Evolutionary conservation across 2,113 vertebrate species (phyloP), one percentile per base, ranked within the genome.

Genomic region (Trochalopteron elliotii): DNA sequence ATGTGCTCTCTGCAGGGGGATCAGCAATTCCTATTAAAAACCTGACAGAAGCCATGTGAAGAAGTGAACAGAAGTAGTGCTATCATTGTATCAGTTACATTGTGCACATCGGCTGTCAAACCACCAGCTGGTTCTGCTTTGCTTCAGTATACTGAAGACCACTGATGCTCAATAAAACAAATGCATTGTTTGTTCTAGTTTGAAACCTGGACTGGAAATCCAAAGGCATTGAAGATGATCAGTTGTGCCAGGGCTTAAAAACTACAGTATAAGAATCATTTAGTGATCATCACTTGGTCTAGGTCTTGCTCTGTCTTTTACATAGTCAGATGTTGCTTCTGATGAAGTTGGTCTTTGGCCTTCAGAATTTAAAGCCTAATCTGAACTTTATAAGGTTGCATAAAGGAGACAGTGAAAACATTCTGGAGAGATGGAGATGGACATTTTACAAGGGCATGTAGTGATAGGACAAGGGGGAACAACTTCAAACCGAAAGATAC

Each of bases 1-100:
- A 64, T 6, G 2, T 23, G 15, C 3, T 87, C 4, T 35, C 31
- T 33, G 0, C 25, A 5, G 3, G 45, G 25, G 5, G 9, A 25
- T 28, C 28, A 44, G 12, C 17, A 15, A 57, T 60, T 68, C 44
- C 11, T 35, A 5, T 15, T 25, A 49, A 69, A 76, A 75, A 37
- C 4, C 35, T 78, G 42, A 33, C 28, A 87, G 64, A 89, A 92
- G 55, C 12, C 11, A 39, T 3, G 11, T 68, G 47, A 82, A 74
- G 68, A 47, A 72, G 12, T 0, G 1, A 57, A 33, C 42, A 45
- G 31, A 12, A 75, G 24, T 9, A 45, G 6, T 37, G 6, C 11
- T 65, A 55, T 37, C 56, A 39, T 37, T 31, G 1, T 37, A 67
- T 40, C 15, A 31, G 31, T 37, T 72, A 42, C 11, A 42, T 16